Conservation (phyloP, 2,888 invertebrate genomes). For the Chelonus formosanus region DNA sequence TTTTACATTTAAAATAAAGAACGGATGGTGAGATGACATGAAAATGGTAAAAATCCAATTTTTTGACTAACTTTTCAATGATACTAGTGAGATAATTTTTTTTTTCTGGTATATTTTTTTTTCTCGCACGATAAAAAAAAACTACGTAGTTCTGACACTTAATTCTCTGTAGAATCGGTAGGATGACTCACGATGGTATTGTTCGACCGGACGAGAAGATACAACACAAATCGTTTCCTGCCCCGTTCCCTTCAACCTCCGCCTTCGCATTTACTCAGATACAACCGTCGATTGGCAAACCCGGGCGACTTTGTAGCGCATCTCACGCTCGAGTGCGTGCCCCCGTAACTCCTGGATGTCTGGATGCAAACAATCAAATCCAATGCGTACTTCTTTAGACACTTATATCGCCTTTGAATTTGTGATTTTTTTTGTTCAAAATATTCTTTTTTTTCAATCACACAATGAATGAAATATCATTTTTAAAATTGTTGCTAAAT, state of each 20-base stretch:
- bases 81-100: neutral
- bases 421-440: too few species aligned
- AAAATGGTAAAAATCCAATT: too few species aligned
- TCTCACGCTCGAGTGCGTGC: constrained; percentile 52
- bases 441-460: too few species aligned
- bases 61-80: too few species aligned
- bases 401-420: too few species aligned
- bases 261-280: constrained; percentile 41
- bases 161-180: constrained; percentile 49
- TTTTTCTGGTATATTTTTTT: neutral
- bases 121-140: neutral
- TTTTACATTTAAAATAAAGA: too few species aligned
- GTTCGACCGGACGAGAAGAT: constrained; percentile 53
- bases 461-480: too few species aligned
- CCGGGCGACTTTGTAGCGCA: constrained; percentile 48
- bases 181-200: constrained; percentile 57
- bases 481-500: too few species aligned
- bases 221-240: constrained; percentile 61
- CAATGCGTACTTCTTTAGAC: too few species aligned
- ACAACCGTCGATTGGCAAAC: constrained; percentile 36
- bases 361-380: constrained; percentile 1
- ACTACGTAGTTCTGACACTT: constrained; percentile 44
- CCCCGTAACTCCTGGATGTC: constrained; percentile 30
- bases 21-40: too few species aligned
- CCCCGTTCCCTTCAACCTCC: constrained; percentile 38